These are phyloP conservation scores for Sceloporus tristichus DNA, from an alignment of 2,113 vertebrate species.

Conservation along the genomic window DNA sequence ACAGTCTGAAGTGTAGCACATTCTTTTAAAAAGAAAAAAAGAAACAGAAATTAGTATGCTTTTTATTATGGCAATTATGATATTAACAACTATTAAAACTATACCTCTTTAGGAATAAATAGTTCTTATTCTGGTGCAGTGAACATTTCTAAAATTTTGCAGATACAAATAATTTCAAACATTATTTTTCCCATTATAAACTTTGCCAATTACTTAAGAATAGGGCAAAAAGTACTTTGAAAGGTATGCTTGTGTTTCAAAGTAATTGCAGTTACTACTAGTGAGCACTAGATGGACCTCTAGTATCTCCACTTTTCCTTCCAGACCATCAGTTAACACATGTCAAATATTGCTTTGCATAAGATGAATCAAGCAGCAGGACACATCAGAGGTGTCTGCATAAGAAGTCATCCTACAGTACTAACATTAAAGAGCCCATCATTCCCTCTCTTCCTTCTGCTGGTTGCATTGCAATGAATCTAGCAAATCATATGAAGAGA, in stretches of 20 bases:
- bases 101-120: not conserved
- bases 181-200: not conserved
- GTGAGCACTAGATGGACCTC: conserved; percentile 48
- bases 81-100: not conserved
- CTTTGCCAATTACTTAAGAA: not conserved
- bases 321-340: not conserved
- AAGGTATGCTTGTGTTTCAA: conserved; percentile 3
- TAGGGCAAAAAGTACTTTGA: not conserved
- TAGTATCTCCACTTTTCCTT: conserved; percentile 1
- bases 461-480: not conserved
- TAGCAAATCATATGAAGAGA: not conserved
- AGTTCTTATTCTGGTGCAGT: not conserved
- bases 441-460: too few relatives aligned
- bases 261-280: conserved; percentile 41
- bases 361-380: not conserved
- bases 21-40: conserved; percentile 81
- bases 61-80: not conserved
- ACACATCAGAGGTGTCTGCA: not conserved
- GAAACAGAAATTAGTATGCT: conserved; percentile 2
- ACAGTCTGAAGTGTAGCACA: conserved; percentile 80
- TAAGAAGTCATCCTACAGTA: not conserved
- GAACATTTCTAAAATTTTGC: not conserved
- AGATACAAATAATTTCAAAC: not conserved
- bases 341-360: not conserved
- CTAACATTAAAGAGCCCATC: not conserved